phyloP scores from a whole-genome alignment of 2,888 invertebrate genomes.

The Petrolisthes manimaculis region DNA sequence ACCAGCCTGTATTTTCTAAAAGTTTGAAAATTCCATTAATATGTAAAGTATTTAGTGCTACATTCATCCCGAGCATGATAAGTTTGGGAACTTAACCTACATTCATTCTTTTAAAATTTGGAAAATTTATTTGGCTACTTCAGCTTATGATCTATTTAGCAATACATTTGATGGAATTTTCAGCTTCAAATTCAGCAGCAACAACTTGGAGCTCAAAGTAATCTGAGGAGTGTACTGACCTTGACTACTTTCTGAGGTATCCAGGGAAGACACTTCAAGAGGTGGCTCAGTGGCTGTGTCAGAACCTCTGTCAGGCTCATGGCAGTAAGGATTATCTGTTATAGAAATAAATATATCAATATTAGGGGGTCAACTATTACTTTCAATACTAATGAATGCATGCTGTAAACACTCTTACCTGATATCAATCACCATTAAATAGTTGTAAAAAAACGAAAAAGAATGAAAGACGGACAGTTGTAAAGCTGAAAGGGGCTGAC shows the following conservation, averaged over 20 bases:
- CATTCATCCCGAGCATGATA: too few species aligned
- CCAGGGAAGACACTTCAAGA: conserved; percentile 44
- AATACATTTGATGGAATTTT: not conserved
- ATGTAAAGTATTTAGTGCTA: too few species aligned
- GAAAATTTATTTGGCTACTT: too few species aligned
- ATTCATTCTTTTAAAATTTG: too few species aligned
- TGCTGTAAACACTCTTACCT: not conserved
- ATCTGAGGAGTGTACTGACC: conserved; percentile 20
- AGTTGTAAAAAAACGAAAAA: not conserved
- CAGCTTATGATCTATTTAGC: too few species aligned
- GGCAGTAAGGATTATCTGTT: conserved; percentile 53
- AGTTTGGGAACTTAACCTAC: too few species aligned
- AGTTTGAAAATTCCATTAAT: too few species aligned
- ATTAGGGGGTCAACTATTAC: not conserved
- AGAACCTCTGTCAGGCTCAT: conserved; percentile 33
- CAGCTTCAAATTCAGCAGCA: not conserved
- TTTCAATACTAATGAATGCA: not conserved
- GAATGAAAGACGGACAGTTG: too few species aligned
- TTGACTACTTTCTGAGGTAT: conserved; percentile 35
- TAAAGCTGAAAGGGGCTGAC: too few species aligned
- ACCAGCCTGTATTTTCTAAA: too few species aligned
- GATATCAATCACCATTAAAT: not conserved
- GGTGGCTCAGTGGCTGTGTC: not conserved
- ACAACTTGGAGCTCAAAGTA: not conserved
- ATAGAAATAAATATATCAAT: not conserved